Percentiles rank a stretch among this genome's conserved stretches.
These are phyloP conservation scores for Parthenolecanium corni DNA, from an alignment of 2,888 invertebrate genomes.

Conservation along the genomic window DNA sequence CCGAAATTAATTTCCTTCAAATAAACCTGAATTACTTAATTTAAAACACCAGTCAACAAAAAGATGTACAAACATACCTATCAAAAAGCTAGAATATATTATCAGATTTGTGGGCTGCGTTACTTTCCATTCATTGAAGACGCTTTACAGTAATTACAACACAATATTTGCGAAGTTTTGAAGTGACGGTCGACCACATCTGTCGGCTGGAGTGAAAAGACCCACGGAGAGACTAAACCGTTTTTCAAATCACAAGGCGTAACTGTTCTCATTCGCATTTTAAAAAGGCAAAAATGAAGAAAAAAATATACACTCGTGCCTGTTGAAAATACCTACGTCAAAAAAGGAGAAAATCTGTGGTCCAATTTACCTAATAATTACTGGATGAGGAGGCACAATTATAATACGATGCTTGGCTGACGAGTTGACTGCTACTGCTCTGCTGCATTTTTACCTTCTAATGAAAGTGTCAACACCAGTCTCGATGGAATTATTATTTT, in stretches of 20 bases:
- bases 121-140: too few species aligned
- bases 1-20: too few species aligned
- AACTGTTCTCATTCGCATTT: not conserved
- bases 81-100: too few species aligned
- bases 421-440: slow-evolving; percentile 12
- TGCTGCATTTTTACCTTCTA: not conserved
- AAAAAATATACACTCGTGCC: too few species aligned
- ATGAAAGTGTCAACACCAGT: slow-evolving; percentile 15
- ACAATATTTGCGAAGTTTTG: not conserved
- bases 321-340: too few species aligned
- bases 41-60: too few species aligned
- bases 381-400: slow-evolving; percentile 14
- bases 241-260: slow-evolving; percentile 2
- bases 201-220: not conserved
- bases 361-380: slow-evolving; percentile 27
- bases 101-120: too few species aligned
- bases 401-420: slow-evolving; percentile 18
- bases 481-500: slow-evolving; percentile 24
- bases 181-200: not conserved
- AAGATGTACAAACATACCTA: too few species aligned
- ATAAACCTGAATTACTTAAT: too few species aligned
- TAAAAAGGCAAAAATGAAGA: too few species aligned
- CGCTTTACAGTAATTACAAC: too few species aligned
- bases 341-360: slow-evolving; percentile 21
- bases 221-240: too few species aligned